Evolutionary conservation across 2,113 vertebrate genomes (phyloP).

Genomic region (Cebidichthys violaceus): DNA sequence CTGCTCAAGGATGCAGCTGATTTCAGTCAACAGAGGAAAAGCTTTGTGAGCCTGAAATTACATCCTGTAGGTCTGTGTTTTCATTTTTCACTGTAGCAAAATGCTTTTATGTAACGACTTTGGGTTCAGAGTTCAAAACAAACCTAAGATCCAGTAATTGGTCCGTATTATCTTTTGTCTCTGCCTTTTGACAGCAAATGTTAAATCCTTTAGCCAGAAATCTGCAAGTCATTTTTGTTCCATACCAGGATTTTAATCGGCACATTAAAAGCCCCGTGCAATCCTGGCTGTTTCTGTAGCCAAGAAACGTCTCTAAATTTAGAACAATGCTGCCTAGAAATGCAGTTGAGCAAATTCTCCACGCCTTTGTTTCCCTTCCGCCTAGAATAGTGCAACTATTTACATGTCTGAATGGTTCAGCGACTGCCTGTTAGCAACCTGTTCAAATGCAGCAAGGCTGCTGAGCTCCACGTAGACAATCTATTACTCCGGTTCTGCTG

Average conservation of each 20-base stretch:
- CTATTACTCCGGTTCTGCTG: slow-evolving; percentile 1
- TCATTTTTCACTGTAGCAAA: not conserved
- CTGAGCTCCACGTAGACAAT: slow-evolving; percentile 9
- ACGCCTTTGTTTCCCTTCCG: slow-evolving; percentile 18
- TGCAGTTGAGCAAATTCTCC: slow-evolving; percentile 47
- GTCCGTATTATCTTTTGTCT: slow-evolving; percentile 1
- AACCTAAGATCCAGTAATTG: slow-evolving; percentile 1
- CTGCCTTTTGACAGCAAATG: slow-evolving; percentile 15
- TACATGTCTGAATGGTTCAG: slow-evolving; percentile 58
- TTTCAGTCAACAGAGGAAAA: slow-evolving; percentile 6
- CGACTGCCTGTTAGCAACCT: slow-evolving; percentile 22
- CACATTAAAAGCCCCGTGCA: slow-evolving; percentile 14
- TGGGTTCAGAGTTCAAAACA: slow-evolving; percentile 23
- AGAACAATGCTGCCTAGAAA: slow-evolving; percentile 46
- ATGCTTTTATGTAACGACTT: not conserved
- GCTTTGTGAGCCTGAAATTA: slow-evolving; percentile 15
- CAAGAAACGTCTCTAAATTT: slow-evolving; percentile 35
- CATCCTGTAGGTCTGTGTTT: not conserved
- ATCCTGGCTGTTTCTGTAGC: slow-evolving; percentile 17
- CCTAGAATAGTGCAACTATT: slow-evolving; percentile 58
- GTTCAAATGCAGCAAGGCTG: slow-evolving; percentile 25
- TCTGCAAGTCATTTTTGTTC: slow-evolving; percentile 15
- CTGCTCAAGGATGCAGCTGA: slow-evolving; percentile 25
- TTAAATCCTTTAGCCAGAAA: slow-evolving; percentile 4
- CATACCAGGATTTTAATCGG: slow-evolving; percentile 24